Evolutionary conservation across 2,797 vertebrate species (phyloP).

Genomic region (Eidolon dupreanum): DNA sequence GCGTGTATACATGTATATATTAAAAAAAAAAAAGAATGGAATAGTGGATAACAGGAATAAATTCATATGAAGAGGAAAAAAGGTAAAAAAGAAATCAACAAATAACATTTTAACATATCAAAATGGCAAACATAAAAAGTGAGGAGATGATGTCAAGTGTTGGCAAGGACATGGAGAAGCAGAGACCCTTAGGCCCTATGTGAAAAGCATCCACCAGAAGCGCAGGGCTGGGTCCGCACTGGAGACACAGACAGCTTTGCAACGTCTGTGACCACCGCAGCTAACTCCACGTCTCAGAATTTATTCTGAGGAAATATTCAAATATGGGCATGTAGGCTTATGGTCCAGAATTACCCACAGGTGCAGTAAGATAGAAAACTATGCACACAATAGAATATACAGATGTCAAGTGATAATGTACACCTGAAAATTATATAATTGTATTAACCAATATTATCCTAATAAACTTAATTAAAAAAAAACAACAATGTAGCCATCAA

Average conservation of each 20-base stretch:
- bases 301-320: background rate
- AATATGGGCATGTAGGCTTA: background rate
- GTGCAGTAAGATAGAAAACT: background rate
- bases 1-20: background rate
- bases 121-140: background rate
- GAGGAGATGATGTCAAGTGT: background rate
- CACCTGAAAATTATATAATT: no score
- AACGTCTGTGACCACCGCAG: no score
- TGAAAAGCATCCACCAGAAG: background rate
- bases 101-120: background rate
- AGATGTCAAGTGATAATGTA: no score
- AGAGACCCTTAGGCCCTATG: accelerated
- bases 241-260: no score
- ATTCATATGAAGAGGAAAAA: background rate
- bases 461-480: no score
- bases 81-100: background rate
- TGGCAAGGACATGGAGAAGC: background rate
- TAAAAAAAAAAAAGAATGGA: background rate
- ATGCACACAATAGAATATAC: no score
- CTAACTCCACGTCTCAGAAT: background rate
- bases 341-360: background rate
- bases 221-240: accelerated
- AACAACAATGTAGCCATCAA: background rate
- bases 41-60: background rate
- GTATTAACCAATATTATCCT: no score